Evolutionary conservation across 2,888 invertebrate genomes (phyloP).

Genomic region (Eucera pruinosa): DNA sequence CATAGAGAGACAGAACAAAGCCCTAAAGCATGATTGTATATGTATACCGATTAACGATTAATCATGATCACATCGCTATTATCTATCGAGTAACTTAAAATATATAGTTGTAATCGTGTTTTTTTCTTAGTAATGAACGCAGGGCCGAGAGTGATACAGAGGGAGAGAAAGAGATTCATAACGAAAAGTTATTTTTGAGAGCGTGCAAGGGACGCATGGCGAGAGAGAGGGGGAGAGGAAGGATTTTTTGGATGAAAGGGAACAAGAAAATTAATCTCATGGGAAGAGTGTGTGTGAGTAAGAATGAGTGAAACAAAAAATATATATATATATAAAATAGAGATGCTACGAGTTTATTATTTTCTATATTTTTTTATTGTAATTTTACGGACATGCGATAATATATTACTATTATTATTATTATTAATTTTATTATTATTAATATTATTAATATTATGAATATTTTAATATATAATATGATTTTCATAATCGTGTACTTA

Average conservation of each 20-base stretch:
- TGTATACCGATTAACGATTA: slow-evolving; percentile 63
- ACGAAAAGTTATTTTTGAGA: slow-evolving; percentile 56
- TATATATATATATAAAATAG: slow-evolving; percentile 60
- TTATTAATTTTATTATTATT: slow-evolving; percentile 80
- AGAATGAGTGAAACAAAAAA: slow-evolving; percentile 50
- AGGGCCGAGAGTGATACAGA: slow-evolving; percentile 36
- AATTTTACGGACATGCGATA: slow-evolving; percentile 83
- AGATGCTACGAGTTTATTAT: slow-evolving; percentile 82
- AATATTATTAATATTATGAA: slow-evolving; percentile 81
- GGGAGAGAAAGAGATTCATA: slow-evolving; percentile 37
- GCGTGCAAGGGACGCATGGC: slow-evolving; percentile 48
- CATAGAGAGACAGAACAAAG: slow-evolving; percentile 32
- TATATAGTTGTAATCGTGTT: slow-evolving; percentile 11
- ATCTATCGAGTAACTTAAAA: slow-evolving; percentile 17
- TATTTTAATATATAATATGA: slow-evolving; percentile 84
- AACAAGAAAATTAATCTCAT: slow-evolving; percentile 52
- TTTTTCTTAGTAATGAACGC: slow-evolving; percentile 33
- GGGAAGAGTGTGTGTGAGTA: slow-evolving; percentile 32
- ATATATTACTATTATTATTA: slow-evolving; percentile 75
- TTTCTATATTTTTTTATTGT: slow-evolving; percentile 85
- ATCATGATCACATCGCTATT: slow-evolving; percentile 44
- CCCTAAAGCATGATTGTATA: slow-evolving; percentile 51
- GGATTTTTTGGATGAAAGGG: slow-evolving; percentile 37
- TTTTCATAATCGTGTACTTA: slow-evolving; percentile 82
- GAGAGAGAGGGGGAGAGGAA: slow-evolving; percentile 30